A percentile compares a stretch with the other conserved stretches of the same genome.
Evolutionary conservation across 2,797 vertebrate species (phyloP).

Genomic region (Pangasius larnaudii): DNA sequence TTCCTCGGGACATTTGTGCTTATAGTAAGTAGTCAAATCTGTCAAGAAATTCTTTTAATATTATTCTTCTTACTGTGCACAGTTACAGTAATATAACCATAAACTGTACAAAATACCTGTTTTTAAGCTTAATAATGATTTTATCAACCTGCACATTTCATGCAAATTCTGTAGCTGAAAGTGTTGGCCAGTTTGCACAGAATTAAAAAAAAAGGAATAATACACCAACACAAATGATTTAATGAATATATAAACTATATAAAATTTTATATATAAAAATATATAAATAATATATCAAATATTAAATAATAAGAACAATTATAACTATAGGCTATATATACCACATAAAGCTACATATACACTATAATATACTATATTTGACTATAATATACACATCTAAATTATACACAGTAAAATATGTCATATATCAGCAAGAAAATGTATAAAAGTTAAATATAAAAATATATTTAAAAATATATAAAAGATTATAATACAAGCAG

Average conservation of each 20-base stretch:
- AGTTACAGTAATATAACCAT: neutral
- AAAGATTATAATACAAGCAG: neutral
- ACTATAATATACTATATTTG: neutral
- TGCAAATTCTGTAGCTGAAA: neutral
- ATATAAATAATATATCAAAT: neutral
- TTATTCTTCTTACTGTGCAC: neutral
- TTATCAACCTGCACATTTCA: neutral
- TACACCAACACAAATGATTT: neutral
- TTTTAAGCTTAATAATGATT: neutral
- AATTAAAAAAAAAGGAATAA: neutral
- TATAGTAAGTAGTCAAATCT: conserved; percentile 85
- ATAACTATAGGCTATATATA: neutral
- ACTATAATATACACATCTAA: neutral
- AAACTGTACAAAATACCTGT: neutral
- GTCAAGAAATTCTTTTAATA: neutral
- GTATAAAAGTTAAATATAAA: neutral
- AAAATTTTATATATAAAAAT: too few relatives aligned
- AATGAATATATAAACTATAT: neutral
- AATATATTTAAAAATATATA: neutral
- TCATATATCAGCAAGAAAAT: neutral
- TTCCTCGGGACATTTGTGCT: conserved; percentile 92
- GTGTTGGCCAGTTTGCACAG: neutral
- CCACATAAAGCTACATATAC: neutral
- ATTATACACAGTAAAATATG: neutral
- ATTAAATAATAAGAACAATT: neutral